A percentile compares a stretch with the other conserved stretches of the same genome.
phyloP scores from a whole-genome alignment of 2,797 vertebrate genomes.

The Eurystomus glaucurus region DNA sequence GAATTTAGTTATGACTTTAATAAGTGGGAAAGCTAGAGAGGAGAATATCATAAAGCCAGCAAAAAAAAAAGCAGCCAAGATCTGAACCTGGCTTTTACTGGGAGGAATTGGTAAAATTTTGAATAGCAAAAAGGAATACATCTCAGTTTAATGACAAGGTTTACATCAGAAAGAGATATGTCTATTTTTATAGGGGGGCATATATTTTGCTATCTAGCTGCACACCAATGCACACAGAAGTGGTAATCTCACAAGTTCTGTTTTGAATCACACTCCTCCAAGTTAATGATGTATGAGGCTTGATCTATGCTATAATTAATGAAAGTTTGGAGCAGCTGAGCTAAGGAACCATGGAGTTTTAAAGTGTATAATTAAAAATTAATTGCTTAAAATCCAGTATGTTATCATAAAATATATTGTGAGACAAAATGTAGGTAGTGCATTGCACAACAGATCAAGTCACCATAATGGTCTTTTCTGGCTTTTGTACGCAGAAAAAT shows the following conservation, averaged over 20 bases:
- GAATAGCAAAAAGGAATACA: background rate
- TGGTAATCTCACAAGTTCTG: conserved; percentile 1
- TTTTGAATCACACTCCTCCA: background rate
- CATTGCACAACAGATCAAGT: background rate
- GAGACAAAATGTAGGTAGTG: background rate
- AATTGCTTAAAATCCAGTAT: background rate
- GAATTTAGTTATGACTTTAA: background rate
- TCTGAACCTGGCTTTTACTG: background rate
- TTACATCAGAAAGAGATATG: conserved; percentile 1
- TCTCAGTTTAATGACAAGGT: background rate
- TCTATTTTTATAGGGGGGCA: background rate
- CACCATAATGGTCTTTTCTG: background rate
- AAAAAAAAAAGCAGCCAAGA: background rate
- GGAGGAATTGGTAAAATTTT: background rate
- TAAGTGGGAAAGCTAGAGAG: background rate
- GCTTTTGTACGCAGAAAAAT: background rate
- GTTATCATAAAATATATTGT: background rate
- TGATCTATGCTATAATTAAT: background rate
- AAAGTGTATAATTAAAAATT: background rate
- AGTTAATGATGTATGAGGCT: background rate
- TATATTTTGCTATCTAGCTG: background rate
- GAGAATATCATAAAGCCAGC: background rate
- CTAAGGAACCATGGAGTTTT: background rate
- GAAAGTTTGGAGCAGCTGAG: background rate
- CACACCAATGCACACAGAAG: background rate